Percentiles rank a stretch among this genome's conserved stretches.
Conservation (phyloP, 2,113 vertebrate genomes). For the Labrus mixtus region DNA sequence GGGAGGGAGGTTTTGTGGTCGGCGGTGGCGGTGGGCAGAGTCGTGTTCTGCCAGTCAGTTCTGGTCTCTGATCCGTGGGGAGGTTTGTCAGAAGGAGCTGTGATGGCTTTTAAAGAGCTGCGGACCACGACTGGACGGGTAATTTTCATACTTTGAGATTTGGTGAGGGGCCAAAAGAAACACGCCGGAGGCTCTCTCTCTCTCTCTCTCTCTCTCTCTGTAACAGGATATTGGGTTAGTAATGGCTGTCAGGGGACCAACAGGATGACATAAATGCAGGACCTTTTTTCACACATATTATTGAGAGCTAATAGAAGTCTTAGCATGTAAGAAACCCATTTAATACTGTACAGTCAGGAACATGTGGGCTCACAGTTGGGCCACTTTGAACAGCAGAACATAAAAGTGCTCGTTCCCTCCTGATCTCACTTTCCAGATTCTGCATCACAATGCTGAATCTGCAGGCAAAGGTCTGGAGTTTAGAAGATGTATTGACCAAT, state of each 20-base stretch:
- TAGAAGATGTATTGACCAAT: too few relatives aligned
- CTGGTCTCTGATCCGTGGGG: constrained; percentile 59
- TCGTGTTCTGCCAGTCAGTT: constrained; percentile 56
- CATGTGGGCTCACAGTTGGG: constrained; percentile 5
- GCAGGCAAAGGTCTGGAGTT: too few relatives aligned
- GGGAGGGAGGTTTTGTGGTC: constrained; percentile 34
- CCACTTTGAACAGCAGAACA: neutral
- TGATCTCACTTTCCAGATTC: too few relatives aligned
- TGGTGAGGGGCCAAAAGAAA: constrained; percentile 83
- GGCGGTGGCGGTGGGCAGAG: constrained; percentile 30
- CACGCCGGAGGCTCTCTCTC: constrained; percentile 74
- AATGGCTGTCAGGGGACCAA: constrained; percentile 81
- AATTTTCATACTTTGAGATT: constrained; percentile 84
- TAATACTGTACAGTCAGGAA: constrained; percentile 25
- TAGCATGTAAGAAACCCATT: constrained; percentile 42
- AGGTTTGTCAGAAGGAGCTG: constrained; percentile 68
- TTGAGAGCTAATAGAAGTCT: constrained; percentile 55
- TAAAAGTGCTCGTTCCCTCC: neutral
- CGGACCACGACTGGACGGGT: constrained; percentile 80
- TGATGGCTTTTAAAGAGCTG: constrained; percentile 77
- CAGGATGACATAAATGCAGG: constrained; percentile 75
- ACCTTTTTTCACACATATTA: constrained; percentile 65
- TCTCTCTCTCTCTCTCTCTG: constrained; percentile 80
- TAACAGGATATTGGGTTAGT: constrained; percentile 85
- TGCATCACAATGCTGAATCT: too few relatives aligned